phyloP scores from a whole-genome alignment of 1,140 invertebrate genomes.

The Megathymus violae region DNA sequence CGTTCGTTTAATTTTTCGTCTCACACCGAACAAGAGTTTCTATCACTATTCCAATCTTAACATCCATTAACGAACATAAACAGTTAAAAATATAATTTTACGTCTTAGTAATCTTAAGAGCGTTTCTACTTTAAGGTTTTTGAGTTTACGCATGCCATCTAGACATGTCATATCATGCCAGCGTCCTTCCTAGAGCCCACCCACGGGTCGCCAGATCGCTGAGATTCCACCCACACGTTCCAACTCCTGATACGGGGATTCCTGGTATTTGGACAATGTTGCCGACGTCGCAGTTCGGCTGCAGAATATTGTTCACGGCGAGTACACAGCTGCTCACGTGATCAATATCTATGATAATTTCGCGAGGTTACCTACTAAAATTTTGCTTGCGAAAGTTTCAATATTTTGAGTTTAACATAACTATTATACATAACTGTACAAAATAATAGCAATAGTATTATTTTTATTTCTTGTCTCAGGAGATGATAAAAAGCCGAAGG shows the following conservation, averaged over 20 bases:
- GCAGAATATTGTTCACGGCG: slow-evolving; percentile 4
- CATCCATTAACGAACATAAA: no score
- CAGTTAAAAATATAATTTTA: no score
- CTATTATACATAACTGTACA: no score
- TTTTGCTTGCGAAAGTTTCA: not conserved
- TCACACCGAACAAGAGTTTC: no score
- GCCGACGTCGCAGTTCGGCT: not conserved
- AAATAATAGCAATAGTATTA: no score
- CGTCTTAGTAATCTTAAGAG: no score
- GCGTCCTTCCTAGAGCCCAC: slow-evolving; percentile 22
- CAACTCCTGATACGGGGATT: slow-evolving; percentile 18
- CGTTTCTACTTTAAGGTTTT: no score
- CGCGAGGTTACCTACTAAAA: not conserved
- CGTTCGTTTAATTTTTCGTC: no score
- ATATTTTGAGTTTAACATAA: not conserved
- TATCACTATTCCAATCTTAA: no score
- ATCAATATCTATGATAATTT: slow-evolving; percentile 23
- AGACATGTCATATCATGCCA: slow-evolving; percentile 11
- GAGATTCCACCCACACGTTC: slow-evolving; percentile 24
- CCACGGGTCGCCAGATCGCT: slow-evolving; percentile 20
- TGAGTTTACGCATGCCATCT: slow-evolving; percentile 8
- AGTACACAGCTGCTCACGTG: no score
- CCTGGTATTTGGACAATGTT: slow-evolving; percentile 21
- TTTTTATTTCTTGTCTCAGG: no score
- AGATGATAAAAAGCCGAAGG: no score